phyloP scores from a whole-genome alignment of 2,888 invertebrate genomes.

The Ophion costatus region DNA sequence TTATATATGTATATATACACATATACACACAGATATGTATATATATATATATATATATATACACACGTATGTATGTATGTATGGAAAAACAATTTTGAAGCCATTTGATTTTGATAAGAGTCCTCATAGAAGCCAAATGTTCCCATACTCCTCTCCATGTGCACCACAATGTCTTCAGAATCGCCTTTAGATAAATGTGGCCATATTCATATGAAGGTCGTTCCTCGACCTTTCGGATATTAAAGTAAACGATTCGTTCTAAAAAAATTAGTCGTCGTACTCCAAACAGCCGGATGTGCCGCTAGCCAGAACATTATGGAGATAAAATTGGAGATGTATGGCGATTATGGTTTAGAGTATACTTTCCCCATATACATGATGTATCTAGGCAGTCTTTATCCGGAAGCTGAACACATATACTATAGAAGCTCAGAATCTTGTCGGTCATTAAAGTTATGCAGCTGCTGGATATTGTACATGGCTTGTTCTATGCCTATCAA shows the following conservation, averaged over 20 bases:
- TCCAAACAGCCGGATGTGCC: not conserved
- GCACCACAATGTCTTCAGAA: not conserved
- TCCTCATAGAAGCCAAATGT: not conserved
- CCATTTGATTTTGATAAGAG: not conserved
- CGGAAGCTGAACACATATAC: not conserved
- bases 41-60: constrained; percentile 1
- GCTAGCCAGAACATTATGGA: not conserved
- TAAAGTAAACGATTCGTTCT: not conserved
- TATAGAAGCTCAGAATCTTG: no score
- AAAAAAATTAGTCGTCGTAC: not conserved
- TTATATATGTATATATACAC: not conserved
- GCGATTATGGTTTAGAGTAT: no score
- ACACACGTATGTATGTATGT: not conserved
- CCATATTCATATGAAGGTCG: not conserved
- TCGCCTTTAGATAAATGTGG: not conserved
- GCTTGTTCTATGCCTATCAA: no score
- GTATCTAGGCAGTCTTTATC: constrained; percentile 26
- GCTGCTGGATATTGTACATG: no score
- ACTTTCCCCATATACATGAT: not conserved
- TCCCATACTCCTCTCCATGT: not conserved
- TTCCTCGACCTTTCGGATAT: not conserved
- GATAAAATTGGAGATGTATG: not conserved
- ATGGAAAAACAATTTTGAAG: not conserved
- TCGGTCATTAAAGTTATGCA: no score
- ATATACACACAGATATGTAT: not conserved